A percentile compares a stretch with the other conserved stretches of the same genome.
These are phyloP conservation scores for Peromyscus leucopus DNA, from an alignment of 2,113 vertebrate species.

Conservation along the genomic window DNA sequence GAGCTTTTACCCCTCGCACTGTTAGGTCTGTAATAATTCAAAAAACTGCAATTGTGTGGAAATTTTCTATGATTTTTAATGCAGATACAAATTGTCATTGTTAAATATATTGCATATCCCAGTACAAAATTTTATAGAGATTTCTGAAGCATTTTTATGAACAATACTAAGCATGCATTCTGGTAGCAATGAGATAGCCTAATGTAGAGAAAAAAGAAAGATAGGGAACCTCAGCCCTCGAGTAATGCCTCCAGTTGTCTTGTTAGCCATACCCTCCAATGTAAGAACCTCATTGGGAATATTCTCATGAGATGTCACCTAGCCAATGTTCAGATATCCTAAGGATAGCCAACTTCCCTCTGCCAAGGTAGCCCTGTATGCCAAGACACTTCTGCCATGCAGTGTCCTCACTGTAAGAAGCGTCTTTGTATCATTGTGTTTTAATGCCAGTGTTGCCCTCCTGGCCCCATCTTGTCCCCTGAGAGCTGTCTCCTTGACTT, in stretches of 20 bases:
- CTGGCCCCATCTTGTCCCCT: background rate
- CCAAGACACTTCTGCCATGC: background rate
- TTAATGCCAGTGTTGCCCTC: background rate
- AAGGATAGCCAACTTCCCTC: background rate
- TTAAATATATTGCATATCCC: background rate
- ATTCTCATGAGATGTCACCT: background rate
- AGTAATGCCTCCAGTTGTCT: background rate
- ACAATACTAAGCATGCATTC: background rate
- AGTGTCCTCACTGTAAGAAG: constrained; percentile 18
- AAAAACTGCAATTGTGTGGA: background rate
- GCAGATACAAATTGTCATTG: constrained; percentile 18
- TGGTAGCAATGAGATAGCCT: background rate
- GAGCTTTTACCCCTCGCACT: background rate
- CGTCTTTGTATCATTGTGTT: background rate
- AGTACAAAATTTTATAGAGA: background rate
- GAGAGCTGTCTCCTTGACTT: background rate
- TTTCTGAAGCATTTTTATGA: constrained; percentile 3
- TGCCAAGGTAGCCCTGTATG: background rate
- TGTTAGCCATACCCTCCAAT: background rate
- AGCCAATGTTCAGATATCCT: background rate
- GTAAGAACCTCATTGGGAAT: background rate
- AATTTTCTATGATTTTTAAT: constrained; percentile 21
- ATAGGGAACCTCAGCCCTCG: background rate
- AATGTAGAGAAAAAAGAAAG: background rate
- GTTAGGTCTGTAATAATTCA: background rate